Evolutionary conservation across 2,888 invertebrate genomes (phyloP), one percentile per base, ranked within the genome.

Genomic region (Exocentrus adspersus): DNA sequence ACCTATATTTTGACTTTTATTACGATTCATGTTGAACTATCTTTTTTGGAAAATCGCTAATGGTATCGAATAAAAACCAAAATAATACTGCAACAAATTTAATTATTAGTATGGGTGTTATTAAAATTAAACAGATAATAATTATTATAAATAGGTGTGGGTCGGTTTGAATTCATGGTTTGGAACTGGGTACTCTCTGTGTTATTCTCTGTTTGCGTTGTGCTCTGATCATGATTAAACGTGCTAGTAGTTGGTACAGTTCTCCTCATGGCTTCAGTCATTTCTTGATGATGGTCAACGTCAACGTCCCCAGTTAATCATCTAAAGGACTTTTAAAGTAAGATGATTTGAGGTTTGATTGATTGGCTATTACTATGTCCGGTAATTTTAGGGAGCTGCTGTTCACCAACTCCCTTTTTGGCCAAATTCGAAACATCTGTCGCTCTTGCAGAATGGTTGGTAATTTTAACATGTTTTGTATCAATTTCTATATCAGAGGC

Each of bases 391-490:
- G 30, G 12, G 3, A 51, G 7, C 32, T 7, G 12, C 24, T 48
- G 48, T 48, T 48, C 20, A 48, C 21, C 48, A 48, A 48, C 21
- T 48, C 21, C 48, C 51, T 51, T 16, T 51, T 51, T 51, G 32
- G 32, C 51, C 51, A 51, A 51, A 51, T 51, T 51, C 51, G 28
- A 51, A 51, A 51, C 30, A 51, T 14, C 51, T 51, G 14, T 19
- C 21, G 48, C 48, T 48, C 20, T 48, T 9, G 24, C 3, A 42
- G 42, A 41, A 20, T 52, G 60, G 52, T 60, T 52, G 37, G 43
- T 60, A 20, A 60, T 50, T 60, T 60, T 60, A 21, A 42, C 14
- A 17, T 60, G 42, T 60, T 60, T 42, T 21, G 41, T 42, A 28
- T 60, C 60, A 42, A 52, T 43, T 60, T 53, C 60, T 28, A 45